Evolutionary conservation across 2,797 vertebrate genomes (phyloP), one percentile per base, ranked within the genome.

Genomic region (Aulostomus chinensis): DNA sequence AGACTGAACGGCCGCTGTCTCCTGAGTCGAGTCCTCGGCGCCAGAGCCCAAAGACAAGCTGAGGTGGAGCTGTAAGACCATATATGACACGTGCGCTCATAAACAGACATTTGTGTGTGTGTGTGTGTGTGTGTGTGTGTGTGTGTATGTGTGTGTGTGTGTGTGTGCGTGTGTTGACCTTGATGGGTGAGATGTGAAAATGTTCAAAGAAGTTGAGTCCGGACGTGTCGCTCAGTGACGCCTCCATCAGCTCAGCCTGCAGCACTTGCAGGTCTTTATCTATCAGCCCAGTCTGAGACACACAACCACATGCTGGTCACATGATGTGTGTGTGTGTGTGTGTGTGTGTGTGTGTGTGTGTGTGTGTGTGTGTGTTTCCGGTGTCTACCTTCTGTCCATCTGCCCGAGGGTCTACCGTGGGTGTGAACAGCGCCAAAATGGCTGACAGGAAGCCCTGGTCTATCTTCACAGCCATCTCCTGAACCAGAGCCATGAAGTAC

Each of bases 401-500:
- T 1, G 83, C 81, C 76, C 88, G 87, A 1, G 86, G 80, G 26
- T 94, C 91, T 4, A 73, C 80, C 10, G 88, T 51, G 1, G 95
- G 92, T 2, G 93, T 94, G 40, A 98, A 93, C 9, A 98, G 60
- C n/a, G 86, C 84, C 50, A 89, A 56, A 18, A 94, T 47, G 30
- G 94, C 94, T 38, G 87, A 93, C 48, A 99, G 89, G 83, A 99
- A 99, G 0, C 92, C 95, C 62, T 98, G 96, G 68, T 99, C 97
- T 2, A 98, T 71, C 86, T 96, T 99, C 58, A 99, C 84, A 0
- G 96, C 97, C 97, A 99, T 99, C 80, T 98, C 96, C 76, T 99
- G 97, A 61, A 98, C 94, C 56, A 98, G 92, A 57, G 94, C 96
- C 97, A 98, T 99, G 84, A 98, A 98, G 83, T 99, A 99, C 56